phyloP scores from a whole-genome alignment of 2,113 vertebrate species.

The Dromiciops gliroides region DNA sequence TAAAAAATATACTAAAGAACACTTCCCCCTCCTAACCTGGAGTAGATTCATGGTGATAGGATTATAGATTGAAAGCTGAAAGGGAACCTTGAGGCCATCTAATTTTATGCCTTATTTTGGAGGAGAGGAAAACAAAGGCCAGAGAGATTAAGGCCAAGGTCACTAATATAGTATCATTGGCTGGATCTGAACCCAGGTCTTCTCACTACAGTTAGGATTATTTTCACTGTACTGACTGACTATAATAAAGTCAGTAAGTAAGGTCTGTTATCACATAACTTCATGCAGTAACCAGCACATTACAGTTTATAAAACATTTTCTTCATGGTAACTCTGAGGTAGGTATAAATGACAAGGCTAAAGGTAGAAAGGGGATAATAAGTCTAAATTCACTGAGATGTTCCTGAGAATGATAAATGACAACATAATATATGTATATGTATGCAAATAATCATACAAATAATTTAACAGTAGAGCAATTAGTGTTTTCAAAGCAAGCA shows the following conservation, averaged over 20 bases:
- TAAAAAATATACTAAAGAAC: neutral
- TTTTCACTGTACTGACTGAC: neutral
- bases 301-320: neutral
- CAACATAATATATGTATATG: neutral
- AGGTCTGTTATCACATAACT: neutral
- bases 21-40: neutral
- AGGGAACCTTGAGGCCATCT: neutral
- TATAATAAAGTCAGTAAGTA: neutral
- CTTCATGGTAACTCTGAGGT: neutral
- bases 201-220: neutral
- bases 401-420: neutral
- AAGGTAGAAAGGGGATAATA: neutral
- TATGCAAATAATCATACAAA: constrained; percentile 1
- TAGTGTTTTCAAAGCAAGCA: neutral
- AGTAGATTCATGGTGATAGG: neutral
- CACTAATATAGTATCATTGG: neutral
- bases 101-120: neutral
- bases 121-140: neutral
- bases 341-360: neutral
- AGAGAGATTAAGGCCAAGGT: neutral
- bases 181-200: neutral
- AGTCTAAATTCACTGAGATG: neutral
- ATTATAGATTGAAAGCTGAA: neutral
- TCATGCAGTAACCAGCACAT: neutral
- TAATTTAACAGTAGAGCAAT: neutral